Percentiles rank a stretch among this genome's conserved stretches.
These are phyloP conservation scores for Caenorhabditis sp. DNA, from an alignment of 2,888 invertebrate genomes.

Conservation along the genomic window DNA sequence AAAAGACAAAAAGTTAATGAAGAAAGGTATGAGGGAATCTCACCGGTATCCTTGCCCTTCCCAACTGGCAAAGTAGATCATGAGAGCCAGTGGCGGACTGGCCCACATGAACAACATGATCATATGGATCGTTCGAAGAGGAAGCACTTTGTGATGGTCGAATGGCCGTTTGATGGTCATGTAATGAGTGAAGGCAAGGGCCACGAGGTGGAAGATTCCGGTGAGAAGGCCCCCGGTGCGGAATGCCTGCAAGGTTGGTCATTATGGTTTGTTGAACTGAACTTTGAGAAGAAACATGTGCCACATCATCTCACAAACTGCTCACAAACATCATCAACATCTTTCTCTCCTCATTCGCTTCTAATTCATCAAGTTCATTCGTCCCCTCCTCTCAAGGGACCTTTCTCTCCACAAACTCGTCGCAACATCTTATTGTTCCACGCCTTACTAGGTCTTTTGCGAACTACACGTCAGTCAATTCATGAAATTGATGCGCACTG, in stretches of 20 bases:
- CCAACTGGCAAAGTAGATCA: constrained; percentile 85
- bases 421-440: constrained; percentile 4
- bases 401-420: not conserved
- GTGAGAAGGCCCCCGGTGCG: constrained; percentile 87
- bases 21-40: not conserved
- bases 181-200: constrained; percentile 87
- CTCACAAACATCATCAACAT: not conserved
- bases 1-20: constrained; percentile 15
- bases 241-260: constrained; percentile 79
- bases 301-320: not conserved
- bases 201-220: constrained; percentile 87
- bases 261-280: not conserved
- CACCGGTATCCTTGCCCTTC: constrained; percentile 84
- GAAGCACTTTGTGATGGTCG: constrained; percentile 86
- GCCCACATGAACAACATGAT: constrained; percentile 86
- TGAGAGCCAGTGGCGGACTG: constrained; percentile 85
- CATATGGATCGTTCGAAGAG: constrained; percentile 72
- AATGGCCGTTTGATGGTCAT: constrained; percentile 87
- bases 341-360: constrained; percentile 13
- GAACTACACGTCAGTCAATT: constrained; percentile 15
- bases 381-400: not conserved
- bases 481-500: constrained; percentile 25
- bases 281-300: not conserved
- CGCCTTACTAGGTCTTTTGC: not conserved
- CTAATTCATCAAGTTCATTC: constrained; percentile 16